Conservation (phyloP, 2,888 invertebrate species). For the Nomada flava region DNA sequence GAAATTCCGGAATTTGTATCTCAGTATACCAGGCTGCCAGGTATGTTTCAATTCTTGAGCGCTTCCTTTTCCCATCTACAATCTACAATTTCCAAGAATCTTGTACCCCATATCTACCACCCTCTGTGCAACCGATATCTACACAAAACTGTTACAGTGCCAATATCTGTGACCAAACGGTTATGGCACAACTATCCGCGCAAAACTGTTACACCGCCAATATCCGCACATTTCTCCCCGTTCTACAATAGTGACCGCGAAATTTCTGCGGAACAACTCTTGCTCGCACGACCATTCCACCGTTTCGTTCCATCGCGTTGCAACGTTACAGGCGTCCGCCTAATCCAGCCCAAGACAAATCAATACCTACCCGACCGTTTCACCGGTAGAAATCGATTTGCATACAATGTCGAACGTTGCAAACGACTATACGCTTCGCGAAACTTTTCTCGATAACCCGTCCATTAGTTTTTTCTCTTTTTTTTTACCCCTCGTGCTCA, state of each 20-base stretch:
- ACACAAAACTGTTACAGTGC: not conserved
- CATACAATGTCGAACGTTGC: constrained; percentile 34
- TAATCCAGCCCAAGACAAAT: constrained; percentile 33
- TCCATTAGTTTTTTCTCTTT: not conserved
- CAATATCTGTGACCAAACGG: not conserved
- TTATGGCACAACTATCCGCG: not conserved
- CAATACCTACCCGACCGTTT: constrained; percentile 16
- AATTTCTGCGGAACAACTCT: not conserved
- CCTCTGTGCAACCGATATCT: not conserved
- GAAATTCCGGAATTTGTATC: no score
- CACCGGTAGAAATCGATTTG: constrained; percentile 31
- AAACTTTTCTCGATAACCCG: constrained; percentile 16
- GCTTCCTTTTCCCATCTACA: not conserved
- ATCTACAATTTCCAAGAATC: not conserved
- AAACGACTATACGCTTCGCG: constrained; percentile 19
- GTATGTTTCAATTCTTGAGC: not conserved
- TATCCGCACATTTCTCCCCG: not conserved
- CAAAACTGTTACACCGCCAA: not conserved
- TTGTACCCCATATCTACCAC: not conserved
- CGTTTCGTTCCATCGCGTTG: not conserved
- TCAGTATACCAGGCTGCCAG: no score
- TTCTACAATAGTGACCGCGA: not conserved
- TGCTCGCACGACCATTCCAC: not conserved
- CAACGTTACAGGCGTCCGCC: constrained; percentile 1
- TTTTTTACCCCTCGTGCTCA: not conserved